A percentile compares a stretch with the other conserved stretches of the same genome.
These are phyloP conservation scores for Bubo blakistoni DNA, from an alignment of 2,113 vertebrate species.

Conservation along the genomic window DNA sequence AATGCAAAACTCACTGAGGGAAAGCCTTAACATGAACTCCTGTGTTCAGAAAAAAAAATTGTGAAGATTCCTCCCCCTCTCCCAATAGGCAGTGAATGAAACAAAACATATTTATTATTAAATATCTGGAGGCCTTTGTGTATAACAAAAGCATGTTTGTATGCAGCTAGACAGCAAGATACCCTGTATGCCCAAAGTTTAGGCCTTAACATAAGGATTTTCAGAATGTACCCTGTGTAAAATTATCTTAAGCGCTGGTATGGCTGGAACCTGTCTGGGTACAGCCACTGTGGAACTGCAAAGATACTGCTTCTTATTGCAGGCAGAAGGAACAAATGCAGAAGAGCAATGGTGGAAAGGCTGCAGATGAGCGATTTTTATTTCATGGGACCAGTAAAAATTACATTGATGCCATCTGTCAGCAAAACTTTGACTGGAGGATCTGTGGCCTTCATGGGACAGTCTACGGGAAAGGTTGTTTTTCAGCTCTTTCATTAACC, in stretches of 20 bases:
- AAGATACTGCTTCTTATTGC: background rate
- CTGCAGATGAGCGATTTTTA: slow-evolving; percentile 56
- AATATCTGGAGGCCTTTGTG: background rate
- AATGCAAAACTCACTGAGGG: background rate
- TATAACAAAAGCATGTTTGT: background rate
- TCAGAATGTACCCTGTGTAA: background rate
- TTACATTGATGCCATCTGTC: slow-evolving; percentile 71
- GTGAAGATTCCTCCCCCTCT: background rate
- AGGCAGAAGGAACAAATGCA: slow-evolving; percentile 77
- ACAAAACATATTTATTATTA: background rate
- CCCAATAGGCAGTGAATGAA: background rate
- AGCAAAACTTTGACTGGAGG: slow-evolving; percentile 78
- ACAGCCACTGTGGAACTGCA: background rate
- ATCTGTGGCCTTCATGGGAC: slow-evolving; percentile 73
- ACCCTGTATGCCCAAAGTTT: background rate
- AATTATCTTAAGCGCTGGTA: background rate
- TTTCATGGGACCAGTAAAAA: slow-evolving; percentile 71
- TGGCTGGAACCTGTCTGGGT: background rate
- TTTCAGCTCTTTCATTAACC: background rate
- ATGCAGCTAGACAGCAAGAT: background rate
- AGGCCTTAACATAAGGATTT: background rate
- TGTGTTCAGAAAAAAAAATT: background rate
- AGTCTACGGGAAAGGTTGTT: slow-evolving; percentile 70
- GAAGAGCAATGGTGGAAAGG: slow-evolving; percentile 57
- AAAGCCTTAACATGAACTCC: background rate